These are phyloP conservation scores for Vesta saturnalis DNA, from an alignment of 2,888 invertebrate species.

Conservation along the genomic window DNA sequence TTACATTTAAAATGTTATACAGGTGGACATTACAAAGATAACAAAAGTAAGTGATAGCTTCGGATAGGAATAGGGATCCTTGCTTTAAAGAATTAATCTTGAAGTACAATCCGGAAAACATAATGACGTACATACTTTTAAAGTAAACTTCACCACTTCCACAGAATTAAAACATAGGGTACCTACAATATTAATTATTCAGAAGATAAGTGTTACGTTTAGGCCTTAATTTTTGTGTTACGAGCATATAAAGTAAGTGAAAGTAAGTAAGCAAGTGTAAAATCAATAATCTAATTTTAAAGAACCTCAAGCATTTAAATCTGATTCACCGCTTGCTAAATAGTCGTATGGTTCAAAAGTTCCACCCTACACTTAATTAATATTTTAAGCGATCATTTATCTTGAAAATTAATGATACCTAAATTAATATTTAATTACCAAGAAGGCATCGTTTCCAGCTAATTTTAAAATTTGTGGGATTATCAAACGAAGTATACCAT, in stretches of 20 bases:
- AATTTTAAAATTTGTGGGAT: conserved; percentile 37
- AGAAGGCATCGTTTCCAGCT: conserved; percentile 51
- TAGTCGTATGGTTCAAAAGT: conserved; percentile 42
- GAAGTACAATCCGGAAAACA: background rate
- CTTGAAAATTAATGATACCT: conserved; percentile 58
- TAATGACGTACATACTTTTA: conserved; percentile 9
- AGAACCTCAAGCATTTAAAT: conserved; percentile 34
- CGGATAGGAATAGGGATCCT: background rate
- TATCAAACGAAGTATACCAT: conserved; percentile 23
- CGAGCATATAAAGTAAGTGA: conserved; percentile 22
- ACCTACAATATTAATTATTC: conserved; percentile 27
- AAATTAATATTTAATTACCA: conserved; percentile 59
- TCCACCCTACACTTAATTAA: conserved; percentile 56
- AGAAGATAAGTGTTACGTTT: conserved; percentile 20
- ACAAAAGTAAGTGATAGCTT: too few relatives aligned
- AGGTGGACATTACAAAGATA: too few relatives aligned
- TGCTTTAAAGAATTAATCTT: conserved; percentile 4
- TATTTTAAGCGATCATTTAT: conserved; percentile 58
- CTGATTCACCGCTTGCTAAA: conserved; percentile 35
- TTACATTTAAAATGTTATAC: too few relatives aligned
- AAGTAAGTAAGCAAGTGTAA: conserved; percentile 26
- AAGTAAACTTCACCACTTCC: background rate
- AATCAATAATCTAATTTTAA: conserved; percentile 36
- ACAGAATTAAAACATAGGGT: conserved; percentile 13
- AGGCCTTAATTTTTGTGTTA: conserved; percentile 26